Evolutionary conservation across 2,797 vertebrate genomes (phyloP), one percentile per base, ranked within the genome.

Genomic region (Manis crassicaudata): DNA sequence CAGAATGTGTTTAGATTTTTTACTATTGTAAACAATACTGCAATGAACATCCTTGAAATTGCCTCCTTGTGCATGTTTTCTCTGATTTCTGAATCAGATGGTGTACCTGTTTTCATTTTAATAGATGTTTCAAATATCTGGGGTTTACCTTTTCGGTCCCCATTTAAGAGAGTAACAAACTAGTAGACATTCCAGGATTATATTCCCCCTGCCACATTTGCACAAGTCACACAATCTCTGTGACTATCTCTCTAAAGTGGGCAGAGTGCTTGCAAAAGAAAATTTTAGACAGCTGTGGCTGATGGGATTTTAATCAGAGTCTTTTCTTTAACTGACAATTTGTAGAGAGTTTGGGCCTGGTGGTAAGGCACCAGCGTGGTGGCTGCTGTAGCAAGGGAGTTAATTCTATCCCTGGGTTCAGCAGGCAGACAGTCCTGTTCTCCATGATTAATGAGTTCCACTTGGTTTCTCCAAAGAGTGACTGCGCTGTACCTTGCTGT

Each of bases 401-500:
- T 84, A 73, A 75, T 90, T 85, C 80, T 77, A 4, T 88, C 56
- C 86, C 76, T 25, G 75, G 65, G 76, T 90, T 94, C 96, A n/a
- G 76, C 72, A 54, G 67, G 82, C 94, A 96, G 68, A 95, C 52
- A 95, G 58, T 35, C 91, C 91, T 80, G 62, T 80, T 96, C 92
- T 96, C 95, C 94, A n/a, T 97, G 97, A 97, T 97, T 97, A 97
- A 97, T 95, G 96, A 97, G 91, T 97, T 97, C 96, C 67, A 87
- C 97, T 97, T 96, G 95, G 89, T 88, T 97, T 97, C 96, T 96
- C 95, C 96, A 97, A 97, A 97, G 94, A 97, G 60, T 79, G 94
- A 82, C 96, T 96, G 58, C 87, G 89, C 73, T 97, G 84, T 96
- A 84, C 76, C 97, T 97, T 35, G 83, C 93, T 93, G 90, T 98